Evolutionary conservation across 2,888 invertebrate genomes (phyloP), one percentile per base, ranked within the genome.

Genomic region (Heliconius aoede): DNA sequence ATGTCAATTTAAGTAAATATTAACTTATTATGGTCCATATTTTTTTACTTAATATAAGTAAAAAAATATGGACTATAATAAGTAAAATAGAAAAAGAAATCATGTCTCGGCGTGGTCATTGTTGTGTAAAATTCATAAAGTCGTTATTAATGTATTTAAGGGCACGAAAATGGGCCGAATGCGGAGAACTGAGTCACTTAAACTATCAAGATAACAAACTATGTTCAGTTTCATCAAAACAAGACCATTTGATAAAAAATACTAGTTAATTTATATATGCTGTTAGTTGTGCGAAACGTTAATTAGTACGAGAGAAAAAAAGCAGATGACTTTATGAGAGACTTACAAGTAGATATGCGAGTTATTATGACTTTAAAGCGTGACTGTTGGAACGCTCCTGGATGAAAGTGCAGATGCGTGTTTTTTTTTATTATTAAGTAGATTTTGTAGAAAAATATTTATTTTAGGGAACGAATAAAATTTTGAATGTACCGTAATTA

Each of bases 281-380:
- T 3, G 28, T 46, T 51, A 51, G 68, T 51, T 68, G 30, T 51
- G 68, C 51, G 51, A 51, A 68, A 69, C 32, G 69, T 32, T 69
- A 69, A 69, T 69, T 69, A 69, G 55, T 32, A 69, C 55, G 30
- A 69, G 69, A 30, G 30, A 69, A 46, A 46, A 67, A 55, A 69
- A 28, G 46, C n/a, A 69, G 51, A 69, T 69, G 69, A 69, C 30
- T 55, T 30, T 30, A 68, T 69, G 30, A 69, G 69, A 69, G 69
- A 55, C 69, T 69, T 69, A 51, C 32, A 69, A 51, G 51, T 69
- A 55, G 28, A 26, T 68, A 68, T 69, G 51, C 30, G 69, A 24
- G 55, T 55, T 51, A 69, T 69, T 55, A 69, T 69, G 30, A 32
- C 30, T 69, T 30, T 55, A 69, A 32, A 69, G n/a, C 69, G 69